A percentile compares a stretch with the other conserved stretches of the same genome.
Conservation (phyloP, 2,113 vertebrate species). For the Pantherophis guttatus region DNA sequence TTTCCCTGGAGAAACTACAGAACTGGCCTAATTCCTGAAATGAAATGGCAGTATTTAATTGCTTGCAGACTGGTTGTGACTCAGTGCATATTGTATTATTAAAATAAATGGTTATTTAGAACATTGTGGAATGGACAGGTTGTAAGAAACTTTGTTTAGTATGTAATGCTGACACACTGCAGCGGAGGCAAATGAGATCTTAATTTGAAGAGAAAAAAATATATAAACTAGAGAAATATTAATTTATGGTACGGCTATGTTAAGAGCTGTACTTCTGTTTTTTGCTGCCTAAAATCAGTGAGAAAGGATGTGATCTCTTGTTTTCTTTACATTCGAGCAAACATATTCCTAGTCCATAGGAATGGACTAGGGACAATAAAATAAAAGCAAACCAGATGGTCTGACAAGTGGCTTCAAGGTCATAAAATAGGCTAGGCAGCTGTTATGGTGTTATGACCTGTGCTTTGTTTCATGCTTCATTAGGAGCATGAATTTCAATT, state of each 20-base stretch:
- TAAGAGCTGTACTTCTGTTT: background rate
- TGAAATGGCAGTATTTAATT: background rate
- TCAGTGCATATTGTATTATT: background rate
- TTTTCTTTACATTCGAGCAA: background rate
- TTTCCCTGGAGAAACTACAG: background rate
- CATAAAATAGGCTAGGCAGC: background rate
- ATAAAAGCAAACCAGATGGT: background rate
- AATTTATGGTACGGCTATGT: background rate
- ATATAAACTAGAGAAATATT: background rate
- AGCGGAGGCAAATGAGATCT: background rate
- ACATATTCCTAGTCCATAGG: background rate
- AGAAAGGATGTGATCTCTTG: background rate
- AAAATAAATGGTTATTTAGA: background rate
- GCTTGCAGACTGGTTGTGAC: background rate
- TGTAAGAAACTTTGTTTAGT: background rate
- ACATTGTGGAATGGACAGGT: background rate
- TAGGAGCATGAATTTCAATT: background rate
- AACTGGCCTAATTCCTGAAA: background rate
- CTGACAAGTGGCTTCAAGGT: background rate
- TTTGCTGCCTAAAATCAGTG: background rate
- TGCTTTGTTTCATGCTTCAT: background rate
- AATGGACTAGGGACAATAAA: background rate
- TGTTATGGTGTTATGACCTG: background rate
- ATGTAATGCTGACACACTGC: background rate
- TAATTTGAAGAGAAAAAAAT: background rate